Base-by-base conservation (phyloP, 2,797 vertebrate genomes). In the Acanthis flammea region DNA sequence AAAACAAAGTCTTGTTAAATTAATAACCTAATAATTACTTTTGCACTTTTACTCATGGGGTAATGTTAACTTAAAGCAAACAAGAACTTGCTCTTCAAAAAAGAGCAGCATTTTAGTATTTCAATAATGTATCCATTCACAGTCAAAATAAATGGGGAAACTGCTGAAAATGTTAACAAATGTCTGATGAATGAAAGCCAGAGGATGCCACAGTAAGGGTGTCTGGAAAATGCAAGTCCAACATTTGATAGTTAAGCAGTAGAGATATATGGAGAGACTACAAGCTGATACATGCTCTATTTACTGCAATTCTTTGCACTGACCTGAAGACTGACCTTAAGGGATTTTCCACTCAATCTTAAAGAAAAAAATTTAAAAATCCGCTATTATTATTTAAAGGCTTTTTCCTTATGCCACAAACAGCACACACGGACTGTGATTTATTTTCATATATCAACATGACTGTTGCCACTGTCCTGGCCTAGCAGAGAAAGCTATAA, bases 21-120 rank as follows among this genome's bases (percentile, higher is more conserved):
- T 93, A 93, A 83, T 71, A 60, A 71, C 25, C 14, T 93, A 94
- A 90, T 85, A 88, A 93, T 92, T 94, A 80, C 19, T 94, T 95
- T 91, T 96, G 9, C 5, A 25, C 13, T 87, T 21, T 90, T 76
- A 55, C 24, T 85, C 31, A 58, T 75, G 72, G 51, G 66, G 25
- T 86, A 77, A 42, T 22, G 9, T 78, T 95, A 94, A 90, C 58
- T 22, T 89, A 93, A 85, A 92, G 28, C 1, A 2, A 97, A 67
- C 30, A 65, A 33, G 37, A 90, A 55, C 19, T 94, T 72, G 44
- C 19, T 75, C 41, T 86, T 95, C 51, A 94, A 91, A 91, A 70
- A 93, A 54, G 13, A 89, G n/a, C 35, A 83, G 82, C 19, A 37
- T 68, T 74, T 93, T 94, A 94, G 78, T 86, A 95, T 90, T 95